phyloP scores from a whole-genome alignment of 1,140 invertebrate genomes.

The Trypoxylus dichotomus region DNA sequence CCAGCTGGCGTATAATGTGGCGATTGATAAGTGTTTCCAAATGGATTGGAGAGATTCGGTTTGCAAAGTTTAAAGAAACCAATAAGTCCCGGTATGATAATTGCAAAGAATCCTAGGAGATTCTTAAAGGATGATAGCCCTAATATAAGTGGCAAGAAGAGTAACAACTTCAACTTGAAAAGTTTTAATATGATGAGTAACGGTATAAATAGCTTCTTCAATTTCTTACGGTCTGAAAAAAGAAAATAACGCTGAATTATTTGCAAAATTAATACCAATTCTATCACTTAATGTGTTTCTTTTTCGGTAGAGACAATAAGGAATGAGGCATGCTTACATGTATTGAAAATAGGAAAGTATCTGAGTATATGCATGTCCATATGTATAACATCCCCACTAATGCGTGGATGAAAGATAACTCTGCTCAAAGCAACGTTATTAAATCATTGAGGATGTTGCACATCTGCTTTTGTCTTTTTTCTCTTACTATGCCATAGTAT shows the following conservation, averaged over 20 bases:
- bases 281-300: too few species aligned
- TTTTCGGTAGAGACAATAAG: too few species aligned
- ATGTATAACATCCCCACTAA: too few species aligned
- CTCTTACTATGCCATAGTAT: too few species aligned
- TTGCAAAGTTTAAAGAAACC: slow-evolving; percentile 80
- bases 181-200: slow-evolving; percentile 78
- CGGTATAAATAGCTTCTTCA: slow-evolving; percentile 81
- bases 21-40: slow-evolving; percentile 54
- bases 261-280: too few species aligned
- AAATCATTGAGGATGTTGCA: too few species aligned
- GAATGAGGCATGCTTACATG: too few species aligned
- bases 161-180: slow-evolving; percentile 79
- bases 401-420: too few species aligned
- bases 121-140: slow-evolving; percentile 83
- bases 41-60: slow-evolving; percentile 58
- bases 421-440: too few species aligned
- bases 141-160: slow-evolving; percentile 78
- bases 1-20: slow-evolving; percentile 67
- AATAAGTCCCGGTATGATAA: slow-evolving; percentile 74
- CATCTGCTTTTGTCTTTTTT: too few species aligned
- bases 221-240: slow-evolving; percentile 71
- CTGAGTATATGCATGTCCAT: too few species aligned
- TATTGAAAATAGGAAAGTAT: too few species aligned
- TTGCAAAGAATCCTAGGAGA: slow-evolving; percentile 73
- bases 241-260: slow-evolving; percentile 30